Base-by-base conservation (phyloP, 2,888 invertebrate genomes). In the Atrina japonica region DNA sequence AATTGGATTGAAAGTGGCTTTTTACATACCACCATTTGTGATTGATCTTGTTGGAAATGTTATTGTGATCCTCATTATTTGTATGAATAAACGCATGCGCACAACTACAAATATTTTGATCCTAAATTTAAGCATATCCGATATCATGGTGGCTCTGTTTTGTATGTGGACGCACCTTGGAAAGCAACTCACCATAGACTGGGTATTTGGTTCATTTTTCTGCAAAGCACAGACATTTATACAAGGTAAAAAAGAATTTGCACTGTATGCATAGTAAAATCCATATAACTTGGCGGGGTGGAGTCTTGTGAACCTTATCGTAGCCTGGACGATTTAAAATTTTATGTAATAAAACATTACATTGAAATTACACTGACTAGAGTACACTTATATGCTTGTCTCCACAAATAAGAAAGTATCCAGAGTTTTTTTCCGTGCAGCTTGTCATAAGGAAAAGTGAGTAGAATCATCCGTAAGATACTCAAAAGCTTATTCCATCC, bases 101-200 rank as follows among this genome's bases (percentile, higher is more conserved):
- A 81, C 82, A 1, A 81, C 86, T 0, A 87, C 86, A 29, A 86
- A 86, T 60, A 64, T 83, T 49, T 77, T 88, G 47, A 80, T 88
- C 6, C 64, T 86, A 49, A 88, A 88, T 61, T 74, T 88, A 45
- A 87, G 88, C 2, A 60, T 85, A 9, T 84, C 85, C 18, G 88
- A 88, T 66, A 67, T 88, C 6, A 77, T 87, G 81, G 86, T 88
- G 5, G 87, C 83, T 0, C 52, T 69, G 0, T 84, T 86, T 68
- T 87, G 86, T 65, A 88, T 88, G 88, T 88, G 88, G 88, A 81
- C 86, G 0, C 88, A 88, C 56, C 76, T 86, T 5, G 87, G 84
- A 1, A 84, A 83, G 50, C 82, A 82, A 64, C 74, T 88, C 25
- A 78, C 80, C 0, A 43, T 67, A 5, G 74, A 81, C 23, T 88